Evolutionary conservation across 2,113 vertebrate species (phyloP), one percentile per base, ranked within the genome.

Genomic region (Festucalex cinctus): DNA sequence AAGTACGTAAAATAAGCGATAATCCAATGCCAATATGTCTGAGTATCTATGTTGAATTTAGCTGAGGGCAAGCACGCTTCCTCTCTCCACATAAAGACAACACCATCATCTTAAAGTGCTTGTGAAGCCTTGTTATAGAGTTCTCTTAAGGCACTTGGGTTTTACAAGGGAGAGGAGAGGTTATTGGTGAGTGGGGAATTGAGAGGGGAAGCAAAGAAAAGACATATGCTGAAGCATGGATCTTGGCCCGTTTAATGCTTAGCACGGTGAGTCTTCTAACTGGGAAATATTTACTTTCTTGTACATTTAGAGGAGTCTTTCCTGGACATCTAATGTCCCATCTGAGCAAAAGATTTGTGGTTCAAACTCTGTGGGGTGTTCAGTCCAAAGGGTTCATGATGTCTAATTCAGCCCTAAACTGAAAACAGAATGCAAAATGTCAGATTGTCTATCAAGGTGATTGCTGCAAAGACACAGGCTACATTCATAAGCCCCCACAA

Each of bases 111-210:
- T 89, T 86, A 65, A 88, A 86, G 88, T 53, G 78, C 70, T 79
- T 86, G 70, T 88, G 84, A 89, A 91, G 79, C 81, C 79, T 86
- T 82, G 86, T 91, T 92, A 89, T 87, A 83, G 89, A 86, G 82
- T 91, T 84, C 76, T 91, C 83, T 69, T 83, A 90, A 89, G 83
- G 89, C 75, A 72, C 80, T 48, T 48, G 71, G 71, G 69, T 87
- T 90, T 92, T 89, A 79, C 78, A 76, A 83, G 76, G 53, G 75
- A 70, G 84, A 80, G 73, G 73, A 75, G 84, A 74, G 65, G 80
- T 88, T 86, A 85, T 83, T 84, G 75, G 75, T 58, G 78, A n/a
- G 63, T 24, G 17, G 74, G 83, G 78, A 84, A 41, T 70, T 64
- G 58, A 77, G 65, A 83, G 80, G 60, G 60, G 60, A 61, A 39